Conservation (phyloP, 2,888 invertebrate species). For the Chloroclysta siterata region DNA sequence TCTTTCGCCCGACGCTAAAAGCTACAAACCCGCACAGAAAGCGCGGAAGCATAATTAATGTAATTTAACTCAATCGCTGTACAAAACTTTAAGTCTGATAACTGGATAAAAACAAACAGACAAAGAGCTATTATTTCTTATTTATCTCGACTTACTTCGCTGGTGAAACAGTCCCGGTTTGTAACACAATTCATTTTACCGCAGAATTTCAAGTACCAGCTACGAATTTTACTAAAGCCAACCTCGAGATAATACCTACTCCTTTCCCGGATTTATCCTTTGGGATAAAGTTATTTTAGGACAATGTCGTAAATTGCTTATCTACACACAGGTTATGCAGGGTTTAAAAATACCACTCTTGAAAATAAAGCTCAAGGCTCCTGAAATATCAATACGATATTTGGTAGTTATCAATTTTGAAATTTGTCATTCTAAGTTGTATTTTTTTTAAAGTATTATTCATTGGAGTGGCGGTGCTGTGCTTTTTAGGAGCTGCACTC, state of each 20-base stretch:
- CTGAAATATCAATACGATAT: too few relatives aligned
- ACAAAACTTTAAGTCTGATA: constrained; percentile 35
- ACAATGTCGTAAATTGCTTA: too few relatives aligned
- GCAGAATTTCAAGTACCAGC: constrained; percentile 19
- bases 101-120: constrained; percentile 32
- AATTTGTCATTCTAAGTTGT: too few relatives aligned
- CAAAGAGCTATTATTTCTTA: constrained; percentile 40
- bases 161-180: constrained; percentile 23
- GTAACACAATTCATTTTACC: constrained; percentile 16
- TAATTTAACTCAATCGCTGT: constrained; percentile 32
- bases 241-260: background rate
- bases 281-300: too few relatives aligned
- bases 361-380: too few relatives aligned
- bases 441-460: too few relatives aligned
- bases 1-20: background rate
- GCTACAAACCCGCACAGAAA: constrained; percentile 10
- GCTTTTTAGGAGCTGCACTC: too few relatives aligned
- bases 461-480: too few relatives aligned
- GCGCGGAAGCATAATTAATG: constrained; percentile 26
- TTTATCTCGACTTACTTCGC: constrained; percentile 35
- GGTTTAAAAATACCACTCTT: too few relatives aligned
- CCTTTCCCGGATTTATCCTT: background rate
- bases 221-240: background rate
- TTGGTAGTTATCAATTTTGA: too few relatives aligned
- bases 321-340: too few relatives aligned